phyloP scores from a whole-genome alignment of 2,797 vertebrate species.

The Paedocypris micromegethes region DNA sequence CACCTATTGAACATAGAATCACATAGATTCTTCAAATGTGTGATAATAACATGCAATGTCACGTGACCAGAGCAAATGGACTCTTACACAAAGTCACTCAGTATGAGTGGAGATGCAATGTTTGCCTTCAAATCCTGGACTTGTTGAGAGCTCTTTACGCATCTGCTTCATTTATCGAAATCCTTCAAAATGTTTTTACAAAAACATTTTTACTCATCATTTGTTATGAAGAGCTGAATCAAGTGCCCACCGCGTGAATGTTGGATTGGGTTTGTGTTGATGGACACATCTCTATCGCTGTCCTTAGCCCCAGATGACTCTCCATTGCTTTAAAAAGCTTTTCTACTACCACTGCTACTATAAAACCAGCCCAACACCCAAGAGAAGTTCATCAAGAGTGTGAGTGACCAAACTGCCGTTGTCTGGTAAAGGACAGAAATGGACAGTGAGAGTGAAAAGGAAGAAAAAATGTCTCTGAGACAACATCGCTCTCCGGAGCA shows the following conservation, averaged over 20 bases:
- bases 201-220: constrained; percentile 25
- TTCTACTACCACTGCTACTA: constrained; percentile 61
- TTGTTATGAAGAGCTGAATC: constrained; percentile 4
- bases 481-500: constrained; percentile 17
- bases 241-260: not conserved
- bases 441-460: not conserved
- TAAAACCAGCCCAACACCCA: constrained; percentile 60
- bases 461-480: constrained; percentile 10
- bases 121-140: constrained; percentile 16
- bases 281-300: constrained; percentile 39
- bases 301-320: constrained; percentile 27
- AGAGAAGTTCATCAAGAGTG: constrained; percentile 50
- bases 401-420: constrained; percentile 29
- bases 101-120: constrained; percentile 18
- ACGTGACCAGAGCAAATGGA: not conserved
- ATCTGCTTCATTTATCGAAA: constrained; percentile 21
- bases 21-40: too few relatives aligned
- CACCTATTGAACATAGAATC: too few relatives aligned
- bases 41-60: too few relatives aligned
- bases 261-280: constrained; percentile 31
- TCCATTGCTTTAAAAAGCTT: constrained; percentile 67
- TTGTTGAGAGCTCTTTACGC: constrained; percentile 21
- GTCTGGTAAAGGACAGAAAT: constrained; percentile 21
- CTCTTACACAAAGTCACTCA: not conserved
- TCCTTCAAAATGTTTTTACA: constrained; percentile 27